phyloP scores from a whole-genome alignment of 2,797 vertebrate species.

The Anabacerthia variegaticeps region DNA sequence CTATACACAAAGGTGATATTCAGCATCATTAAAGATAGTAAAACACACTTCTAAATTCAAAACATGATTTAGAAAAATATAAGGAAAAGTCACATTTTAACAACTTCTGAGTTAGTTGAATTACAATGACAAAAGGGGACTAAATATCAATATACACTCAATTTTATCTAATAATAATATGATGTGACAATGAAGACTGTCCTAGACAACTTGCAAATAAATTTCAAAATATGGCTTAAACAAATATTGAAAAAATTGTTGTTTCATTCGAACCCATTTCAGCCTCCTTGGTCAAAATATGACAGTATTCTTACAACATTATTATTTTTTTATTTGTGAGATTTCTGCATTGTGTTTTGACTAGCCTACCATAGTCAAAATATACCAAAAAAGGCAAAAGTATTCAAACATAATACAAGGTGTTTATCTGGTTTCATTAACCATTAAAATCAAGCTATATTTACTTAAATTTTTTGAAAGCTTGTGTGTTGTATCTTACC shows the following conservation, averaged over 20 bases:
- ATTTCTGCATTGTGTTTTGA: not conserved
- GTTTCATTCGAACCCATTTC: not conserved
- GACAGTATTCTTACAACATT: not conserved
- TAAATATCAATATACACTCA: not conserved
- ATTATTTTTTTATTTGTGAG: not conserved
- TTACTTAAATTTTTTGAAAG: not conserved
- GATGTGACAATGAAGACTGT: not conserved
- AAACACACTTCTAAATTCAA: not conserved
- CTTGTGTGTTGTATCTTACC: not conserved
- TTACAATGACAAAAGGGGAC: not conserved
- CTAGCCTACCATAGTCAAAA: not conserved
- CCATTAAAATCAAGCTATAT: not conserved
- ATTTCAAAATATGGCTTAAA: not conserved
- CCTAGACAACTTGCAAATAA: not conserved
- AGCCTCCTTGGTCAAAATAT: not conserved
- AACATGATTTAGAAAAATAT: not conserved
- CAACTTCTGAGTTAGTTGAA: not conserved
- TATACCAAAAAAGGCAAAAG: not conserved
- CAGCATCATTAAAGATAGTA: not conserved
- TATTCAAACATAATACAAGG: not conserved
- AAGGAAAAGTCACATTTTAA: not conserved
- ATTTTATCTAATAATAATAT: not conserved
- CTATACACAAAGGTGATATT: not conserved
- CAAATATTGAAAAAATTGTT: not conserved
- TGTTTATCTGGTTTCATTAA: not conserved